Percentiles rank a stretch among this genome's conserved stretches.
Conservation (phyloP, 35 echinoderm and acorn worm species). For the Chiridota heheva region DNA sequence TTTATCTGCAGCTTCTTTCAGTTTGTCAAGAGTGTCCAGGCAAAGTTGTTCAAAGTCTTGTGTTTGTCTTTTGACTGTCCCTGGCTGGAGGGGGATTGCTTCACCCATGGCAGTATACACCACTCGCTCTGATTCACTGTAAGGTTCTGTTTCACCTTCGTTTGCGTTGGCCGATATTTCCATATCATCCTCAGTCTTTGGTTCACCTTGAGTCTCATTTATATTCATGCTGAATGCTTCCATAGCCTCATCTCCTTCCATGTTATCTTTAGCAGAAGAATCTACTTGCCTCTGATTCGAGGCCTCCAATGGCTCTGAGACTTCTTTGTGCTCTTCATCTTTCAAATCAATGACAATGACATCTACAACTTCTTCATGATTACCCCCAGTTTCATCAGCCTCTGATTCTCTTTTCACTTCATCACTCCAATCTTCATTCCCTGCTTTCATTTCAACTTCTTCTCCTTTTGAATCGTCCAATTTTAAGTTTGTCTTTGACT, state of each 20-base stretch:
- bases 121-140: constrained; percentile 1
- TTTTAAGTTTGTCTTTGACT: not conserved
- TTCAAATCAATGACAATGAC: not conserved
- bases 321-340: not conserved
- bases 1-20: not conserved
- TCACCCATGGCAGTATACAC: constrained; percentile 59
- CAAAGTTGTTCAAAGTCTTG: constrained; percentile 75
- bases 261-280: not conserved
- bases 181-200: not conserved
- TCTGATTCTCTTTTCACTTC: not conserved
- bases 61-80: constrained; percentile 71
- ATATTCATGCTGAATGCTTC: not conserved
- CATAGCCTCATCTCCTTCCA: not conserved
- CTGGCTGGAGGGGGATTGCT: constrained; percentile 74
- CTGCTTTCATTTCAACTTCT: not conserved
- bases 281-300: not conserved
- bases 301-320: not conserved
- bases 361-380: constrained; percentile 4
- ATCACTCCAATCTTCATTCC: not conserved
- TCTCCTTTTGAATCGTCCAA: not conserved
- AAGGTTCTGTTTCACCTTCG: not conserved
- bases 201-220: not conserved
- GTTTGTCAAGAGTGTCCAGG: constrained; percentile 18
- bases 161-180: not conserved
- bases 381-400: not conserved